Base-by-base conservation (phyloP, 2,888 invertebrate species). In the Pristionchus exspectatus region DNA sequence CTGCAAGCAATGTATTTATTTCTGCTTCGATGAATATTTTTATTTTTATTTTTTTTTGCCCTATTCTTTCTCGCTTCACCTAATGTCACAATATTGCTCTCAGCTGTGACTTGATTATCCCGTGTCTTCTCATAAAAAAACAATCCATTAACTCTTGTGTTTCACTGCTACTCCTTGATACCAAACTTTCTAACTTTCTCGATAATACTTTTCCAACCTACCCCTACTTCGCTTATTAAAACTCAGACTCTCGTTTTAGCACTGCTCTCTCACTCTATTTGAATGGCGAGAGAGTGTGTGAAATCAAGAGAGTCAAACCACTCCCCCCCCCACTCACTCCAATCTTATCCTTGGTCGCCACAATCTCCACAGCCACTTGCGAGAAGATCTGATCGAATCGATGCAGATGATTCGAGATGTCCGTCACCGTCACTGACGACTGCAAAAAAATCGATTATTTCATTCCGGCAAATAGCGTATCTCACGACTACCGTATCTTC, bases 351-450 rank as follows among this genome's bases (percentile, higher is more conserved):
- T 59, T 85, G 24, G 33, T 85, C 10, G 18, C 18, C 1, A 59
- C 59, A 24, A 85, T 21, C 84, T 85, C 33, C 10, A 18, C 38
- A 0, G 84, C 84, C 27, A 85, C 59, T 7, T 18, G n/a, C 0
- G 84, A 85, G 84, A 85, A 85, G 38, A 85, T 85, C 30, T 18
- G 27, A 21, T 85, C 84, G 84, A 85, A 85, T 18, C 84, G 27
- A 30, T 9, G 0, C 33, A 85, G 84, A 59, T 85, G 84, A 27
- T 85, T 38, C 10, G 84, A 30, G 84, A 85, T 56, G 38, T 85
- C 84, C 84, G 27, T 56, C 84, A 59, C 84, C 18, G 30, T 21
- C 21, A 85, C 21, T 59, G 33, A 1, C 0, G 56, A 24, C 84
- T 85, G 84, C 27, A 85, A 85, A n/a, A 12, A 9, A 2, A 59